A percentile compares a stretch with the other conserved stretches of the same genome.
phyloP scores from a whole-genome alignment of 1,140 invertebrate genomes.

The Chelonus insularis region DNA sequence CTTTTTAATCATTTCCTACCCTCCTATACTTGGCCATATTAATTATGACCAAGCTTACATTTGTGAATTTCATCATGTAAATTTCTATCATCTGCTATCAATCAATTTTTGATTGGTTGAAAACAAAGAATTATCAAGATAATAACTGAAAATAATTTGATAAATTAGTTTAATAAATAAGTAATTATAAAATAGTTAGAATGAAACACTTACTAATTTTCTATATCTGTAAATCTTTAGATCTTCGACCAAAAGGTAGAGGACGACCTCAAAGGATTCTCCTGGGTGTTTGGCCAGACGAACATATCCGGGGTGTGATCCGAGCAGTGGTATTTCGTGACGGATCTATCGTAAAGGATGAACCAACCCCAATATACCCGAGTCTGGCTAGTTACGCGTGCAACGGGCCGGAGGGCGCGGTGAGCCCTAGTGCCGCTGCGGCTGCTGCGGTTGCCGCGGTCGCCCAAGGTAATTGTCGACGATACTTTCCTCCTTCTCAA shows the following conservation, averaged over 20 bases:
- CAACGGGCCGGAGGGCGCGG: conserved; percentile 67
- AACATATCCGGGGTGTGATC: conserved; percentile 88
- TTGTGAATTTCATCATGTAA: too few relatives aligned
- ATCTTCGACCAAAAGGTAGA: conserved; percentile 85
- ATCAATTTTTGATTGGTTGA: too few relatives aligned
- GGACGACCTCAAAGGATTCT: conserved; percentile 87
- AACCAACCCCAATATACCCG: conserved; percentile 63
- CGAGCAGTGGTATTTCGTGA: conserved; percentile 89
- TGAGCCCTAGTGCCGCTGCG: conserved; percentile 68
- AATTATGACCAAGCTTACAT: too few relatives aligned
- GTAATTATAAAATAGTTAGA: too few relatives aligned
- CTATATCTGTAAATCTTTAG: too few relatives aligned
- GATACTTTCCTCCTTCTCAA: conserved; percentile 21
- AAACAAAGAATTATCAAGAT: too few relatives aligned
- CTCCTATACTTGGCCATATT: too few relatives aligned
- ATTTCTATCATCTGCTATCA: too few relatives aligned
- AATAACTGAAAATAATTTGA: too few relatives aligned
- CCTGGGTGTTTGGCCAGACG: conserved; percentile 88
- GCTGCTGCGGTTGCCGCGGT: conserved; percentile 74
- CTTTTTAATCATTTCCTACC: too few relatives aligned
- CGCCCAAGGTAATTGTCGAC: conserved; percentile 61
- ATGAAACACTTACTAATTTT: too few relatives aligned
- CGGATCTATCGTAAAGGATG: conserved; percentile 75
- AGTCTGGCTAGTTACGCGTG: conserved; percentile 62
- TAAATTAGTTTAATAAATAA: too few relatives aligned